Evolutionary conservation across 2,797 vertebrate genomes (phyloP).

Genomic region (Vespertilio murinus): DNA sequence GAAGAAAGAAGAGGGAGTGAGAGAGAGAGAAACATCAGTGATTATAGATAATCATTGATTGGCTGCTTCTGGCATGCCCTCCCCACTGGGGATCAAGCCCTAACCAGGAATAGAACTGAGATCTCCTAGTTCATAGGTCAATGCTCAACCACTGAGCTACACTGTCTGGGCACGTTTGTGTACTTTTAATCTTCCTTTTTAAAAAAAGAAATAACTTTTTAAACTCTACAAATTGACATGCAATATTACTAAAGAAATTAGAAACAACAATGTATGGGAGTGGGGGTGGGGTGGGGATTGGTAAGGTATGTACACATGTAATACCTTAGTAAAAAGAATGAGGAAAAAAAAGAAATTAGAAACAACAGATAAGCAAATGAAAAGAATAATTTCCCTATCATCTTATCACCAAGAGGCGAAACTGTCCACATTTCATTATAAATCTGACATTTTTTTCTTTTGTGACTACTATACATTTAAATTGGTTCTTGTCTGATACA

Average conservation of each 20-base stretch:
- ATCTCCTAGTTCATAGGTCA: too few relatives aligned
- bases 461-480: not conserved
- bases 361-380: not conserved
- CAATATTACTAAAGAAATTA: constrained; percentile 8
- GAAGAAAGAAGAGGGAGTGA: too few relatives aligned
- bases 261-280: too few relatives aligned
- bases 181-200: not conserved
- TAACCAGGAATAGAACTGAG: too few relatives aligned
- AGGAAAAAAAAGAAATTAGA: constrained; percentile 11
- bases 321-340: too few relatives aligned
- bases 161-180: not conserved
- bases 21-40: too few relatives aligned
- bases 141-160: too few relatives aligned
- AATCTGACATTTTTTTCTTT: constrained; percentile 8
- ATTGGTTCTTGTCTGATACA: constrained; percentile 42
- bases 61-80: too few relatives aligned
- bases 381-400: not conserved
- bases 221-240: not conserved
- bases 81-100: too few relatives aligned
- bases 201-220: constrained; percentile 2
- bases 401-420: constrained; percentile 9
- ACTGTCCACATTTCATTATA: not conserved
- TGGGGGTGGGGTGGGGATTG: too few relatives aligned
- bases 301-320: too few relatives aligned
- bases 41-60: too few relatives aligned